Evolutionary conservation across 2,888 invertebrate genomes (phyloP), one percentile per base, ranked within the genome.

Genomic region (Uropetala carovei): DNA sequence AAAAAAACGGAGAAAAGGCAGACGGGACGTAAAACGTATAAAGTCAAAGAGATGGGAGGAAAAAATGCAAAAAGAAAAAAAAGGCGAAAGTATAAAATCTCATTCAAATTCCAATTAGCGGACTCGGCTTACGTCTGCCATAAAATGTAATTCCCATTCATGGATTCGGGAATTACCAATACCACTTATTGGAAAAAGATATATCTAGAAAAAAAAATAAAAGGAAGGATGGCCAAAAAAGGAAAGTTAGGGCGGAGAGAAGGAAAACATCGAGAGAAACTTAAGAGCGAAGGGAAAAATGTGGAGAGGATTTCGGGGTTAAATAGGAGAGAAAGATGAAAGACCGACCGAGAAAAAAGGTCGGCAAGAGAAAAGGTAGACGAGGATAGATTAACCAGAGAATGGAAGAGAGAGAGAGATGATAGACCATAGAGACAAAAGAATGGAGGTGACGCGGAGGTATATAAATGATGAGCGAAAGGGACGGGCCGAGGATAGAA

Each of bases 391-490:
- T 75, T 75, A 75, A 75, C 22, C 13, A 75, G 75, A 75, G 75
- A 27, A 75, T 27, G 27, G 22, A 10, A 43, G 5, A 43, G 43
- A 43, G 43, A 5, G 1, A 43, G 43, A 43, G n/a, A n/a, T n/a
- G n/a, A 43, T 43, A 43, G 43, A 43, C 43, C 43, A 43, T 5
- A 43, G 43, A 75, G 75, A 75, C 75, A 75, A 75, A 22, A 27
- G 27, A 75, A 27, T 14, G 22, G 75, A 75, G 75, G 75, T 75
- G 75, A 75, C 75, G 75, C 22, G 75, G 22, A 75, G 75, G 75
- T 75, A 75, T 75, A 75, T 75, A 75, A 75, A 27, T 75, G 75
- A 75, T 75, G 75, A 68, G 75, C 13, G 27, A 27, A 27, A 75
- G 11, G 75, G 11, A 75, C 22, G 22, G 75, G 18, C 18, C 13